These are phyloP conservation scores for Aegypius monachus DNA, from an alignment of 2,113 vertebrate species.

Conservation along the genomic window DNA sequence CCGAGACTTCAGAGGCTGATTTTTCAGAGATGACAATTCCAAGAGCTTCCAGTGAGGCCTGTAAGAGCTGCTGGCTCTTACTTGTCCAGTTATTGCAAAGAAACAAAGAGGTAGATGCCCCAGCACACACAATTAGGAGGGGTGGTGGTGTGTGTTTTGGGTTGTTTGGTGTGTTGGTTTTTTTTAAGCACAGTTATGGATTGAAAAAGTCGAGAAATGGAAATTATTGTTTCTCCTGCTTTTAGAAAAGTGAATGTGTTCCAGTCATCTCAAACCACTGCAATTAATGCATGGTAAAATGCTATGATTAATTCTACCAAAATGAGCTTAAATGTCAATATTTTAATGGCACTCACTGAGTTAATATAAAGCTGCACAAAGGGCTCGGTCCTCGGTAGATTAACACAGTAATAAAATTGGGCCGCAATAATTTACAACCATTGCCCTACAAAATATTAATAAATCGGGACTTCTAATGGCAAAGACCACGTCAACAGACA, in stretches of 20 bases:
- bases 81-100: background rate
- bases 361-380: background rate
- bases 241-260: background rate
- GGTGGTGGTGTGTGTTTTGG: background rate
- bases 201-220: background rate
- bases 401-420: conserved; percentile 22
- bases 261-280: background rate
- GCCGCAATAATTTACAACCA: conserved; percentile 21
- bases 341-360: background rate
- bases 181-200: background rate
- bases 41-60: background rate
- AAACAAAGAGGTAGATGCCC: background rate
- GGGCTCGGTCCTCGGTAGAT: background rate
- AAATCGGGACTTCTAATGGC: conserved; percentile 4
- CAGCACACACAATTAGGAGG: background rate
- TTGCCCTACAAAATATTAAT: conserved; percentile 1
- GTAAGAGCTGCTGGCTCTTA: background rate
- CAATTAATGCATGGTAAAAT: conserved; percentile 8
- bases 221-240: background rate
- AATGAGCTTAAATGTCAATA: conserved; percentile 2
- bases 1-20: background rate
- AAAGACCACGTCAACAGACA: background rate
- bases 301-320: background rate
- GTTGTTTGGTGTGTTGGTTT: background rate
- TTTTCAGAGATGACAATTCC: background rate